These are phyloP conservation scores for Paramuricea clavata DNA, from an alignment of 92 coral and sea anemone genomes.

Conservation along the genomic window DNA sequence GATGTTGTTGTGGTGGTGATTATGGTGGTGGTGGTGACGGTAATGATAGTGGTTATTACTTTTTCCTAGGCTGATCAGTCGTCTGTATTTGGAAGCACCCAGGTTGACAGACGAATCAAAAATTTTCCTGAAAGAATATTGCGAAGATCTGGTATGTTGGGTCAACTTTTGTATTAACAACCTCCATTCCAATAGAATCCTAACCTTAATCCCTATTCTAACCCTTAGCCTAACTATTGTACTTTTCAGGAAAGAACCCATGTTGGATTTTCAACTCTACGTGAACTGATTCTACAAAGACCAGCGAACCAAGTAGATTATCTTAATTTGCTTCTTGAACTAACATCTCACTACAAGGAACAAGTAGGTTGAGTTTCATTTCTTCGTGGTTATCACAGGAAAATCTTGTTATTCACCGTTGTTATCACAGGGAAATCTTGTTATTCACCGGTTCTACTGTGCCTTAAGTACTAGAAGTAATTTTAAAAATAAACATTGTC, in stretches of 20 bases:
- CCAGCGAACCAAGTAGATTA: conserved; percentile 89
- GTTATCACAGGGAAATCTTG: not conserved
- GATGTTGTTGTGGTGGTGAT: not conserved
- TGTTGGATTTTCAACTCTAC: conserved; percentile 89
- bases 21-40: not conserved
- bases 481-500: not conserved
- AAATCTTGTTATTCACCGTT: not conserved
- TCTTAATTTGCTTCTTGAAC: conserved; percentile 85
- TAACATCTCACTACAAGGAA: conserved; percentile 84
- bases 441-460: not conserved
- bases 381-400: not conserved
- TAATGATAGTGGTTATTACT: not conserved
- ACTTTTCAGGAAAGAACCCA: conserved; percentile 85
- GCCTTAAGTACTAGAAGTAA: no score
- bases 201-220: no score
- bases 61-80: conserved; percentile 79
- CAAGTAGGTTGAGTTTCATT: conserved; percentile 6
- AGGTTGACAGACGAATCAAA: conserved; percentile 81
- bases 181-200: no score
- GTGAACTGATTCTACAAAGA: conserved; percentile 90
- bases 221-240: no score
- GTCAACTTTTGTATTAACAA: no score
- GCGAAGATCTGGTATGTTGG: conserved; percentile 87
- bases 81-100: conserved; percentile 93
- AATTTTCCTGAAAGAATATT: conserved; percentile 80